A percentile compares a stretch with the other conserved stretches of the same genome.
Conservation (phyloP, 2,888 invertebrate species). For the Pollenia amentaria region DNA sequence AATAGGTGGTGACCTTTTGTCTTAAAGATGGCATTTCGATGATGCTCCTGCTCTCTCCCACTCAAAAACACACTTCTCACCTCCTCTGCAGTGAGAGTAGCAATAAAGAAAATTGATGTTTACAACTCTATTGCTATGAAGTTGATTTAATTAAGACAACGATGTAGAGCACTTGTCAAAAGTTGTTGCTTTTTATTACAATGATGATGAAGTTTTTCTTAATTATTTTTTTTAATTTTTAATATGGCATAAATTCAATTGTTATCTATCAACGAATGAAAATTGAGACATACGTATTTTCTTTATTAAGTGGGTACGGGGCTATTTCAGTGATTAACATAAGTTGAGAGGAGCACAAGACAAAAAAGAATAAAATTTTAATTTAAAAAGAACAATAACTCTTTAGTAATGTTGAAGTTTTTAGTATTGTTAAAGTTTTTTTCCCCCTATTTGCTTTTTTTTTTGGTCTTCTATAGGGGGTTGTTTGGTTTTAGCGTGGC, state of each 20-base stretch:
- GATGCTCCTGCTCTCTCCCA: not conserved
- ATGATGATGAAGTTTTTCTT: slow-evolving; percentile 1
- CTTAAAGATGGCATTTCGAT: slow-evolving; percentile 88
- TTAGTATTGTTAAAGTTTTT: slow-evolving; percentile 13
- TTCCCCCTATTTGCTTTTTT: slow-evolving; percentile 1
- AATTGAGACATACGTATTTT: not conserved
- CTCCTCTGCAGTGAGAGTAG: slow-evolving; percentile 22
- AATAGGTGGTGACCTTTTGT: slow-evolving; percentile 89
- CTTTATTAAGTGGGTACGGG: not conserved
- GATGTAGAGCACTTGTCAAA: slow-evolving; percentile 21
- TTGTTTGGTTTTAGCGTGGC: not conserved
- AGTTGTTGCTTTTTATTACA: slow-evolving; percentile 4
- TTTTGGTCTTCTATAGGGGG: slow-evolving; percentile 17
- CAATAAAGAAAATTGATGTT: slow-evolving; percentile 47
- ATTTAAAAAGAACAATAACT: slow-evolving; percentile 56
- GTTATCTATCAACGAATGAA: slow-evolving; percentile 1
- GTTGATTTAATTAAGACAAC: slow-evolving; percentile 66
- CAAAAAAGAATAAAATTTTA: slow-evolving; percentile 54
- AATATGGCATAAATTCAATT: slow-evolving; percentile 45
- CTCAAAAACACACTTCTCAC: not conserved
- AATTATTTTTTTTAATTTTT: slow-evolving; percentile 33
- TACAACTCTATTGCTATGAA: slow-evolving; percentile 55
- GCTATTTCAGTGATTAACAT: not conserved
- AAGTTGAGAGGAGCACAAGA: slow-evolving; percentile 8
- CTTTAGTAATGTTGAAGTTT: slow-evolving; percentile 45